Evolutionary conservation across 2,888 invertebrate species (phyloP).

Genomic region (Lutraria lutraria): DNA sequence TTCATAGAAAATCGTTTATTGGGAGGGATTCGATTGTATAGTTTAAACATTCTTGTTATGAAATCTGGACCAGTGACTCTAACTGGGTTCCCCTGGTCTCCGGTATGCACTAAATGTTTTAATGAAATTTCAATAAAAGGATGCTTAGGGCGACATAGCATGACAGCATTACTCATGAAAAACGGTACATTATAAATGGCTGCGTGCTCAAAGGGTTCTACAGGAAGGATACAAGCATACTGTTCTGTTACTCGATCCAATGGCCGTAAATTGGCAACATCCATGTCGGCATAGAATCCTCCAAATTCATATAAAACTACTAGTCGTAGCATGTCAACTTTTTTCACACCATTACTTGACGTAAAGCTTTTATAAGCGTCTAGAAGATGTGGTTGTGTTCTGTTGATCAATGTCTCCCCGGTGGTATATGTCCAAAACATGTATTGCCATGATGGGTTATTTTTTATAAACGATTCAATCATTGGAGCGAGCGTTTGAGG

Average conservation of each 20-base stretch:
- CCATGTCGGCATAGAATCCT: slow-evolving; percentile 82
- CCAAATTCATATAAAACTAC: slow-evolving; percentile 81
- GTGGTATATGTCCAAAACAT: slow-evolving; percentile 83
- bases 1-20: not conserved
- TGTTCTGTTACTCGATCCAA: slow-evolving; percentile 70
- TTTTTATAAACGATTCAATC: slow-evolving; percentile 71
- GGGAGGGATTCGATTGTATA: slow-evolving; percentile 4
- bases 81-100: slow-evolving; percentile 74
- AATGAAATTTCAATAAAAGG: slow-evolving; percentile 76
- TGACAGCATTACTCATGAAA: slow-evolving; percentile 76
- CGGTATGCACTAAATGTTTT: slow-evolving; percentile 67
- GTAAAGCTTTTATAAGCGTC: slow-evolving; percentile 75
- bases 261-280: slow-evolving; percentile 77
- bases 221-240: slow-evolving; percentile 76
- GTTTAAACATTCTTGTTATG: slow-evolving; percentile 58
- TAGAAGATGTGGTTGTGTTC: slow-evolving; percentile 76
- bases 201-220: slow-evolving; percentile 78
- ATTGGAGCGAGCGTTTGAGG: slow-evolving; percentile 28
- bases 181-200: slow-evolving; percentile 69
- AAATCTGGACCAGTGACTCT: slow-evolving; percentile 78
- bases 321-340: slow-evolving; percentile 81
- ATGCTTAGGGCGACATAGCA: slow-evolving; percentile 74
- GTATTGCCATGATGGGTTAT: slow-evolving; percentile 82
- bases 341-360: slow-evolving; percentile 68
- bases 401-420: slow-evolving; percentile 74